These are phyloP conservation scores for Melanogrammus aeglefinus DNA, from an alignment of 2,797 vertebrate genomes.

Conservation along the genomic window DNA sequence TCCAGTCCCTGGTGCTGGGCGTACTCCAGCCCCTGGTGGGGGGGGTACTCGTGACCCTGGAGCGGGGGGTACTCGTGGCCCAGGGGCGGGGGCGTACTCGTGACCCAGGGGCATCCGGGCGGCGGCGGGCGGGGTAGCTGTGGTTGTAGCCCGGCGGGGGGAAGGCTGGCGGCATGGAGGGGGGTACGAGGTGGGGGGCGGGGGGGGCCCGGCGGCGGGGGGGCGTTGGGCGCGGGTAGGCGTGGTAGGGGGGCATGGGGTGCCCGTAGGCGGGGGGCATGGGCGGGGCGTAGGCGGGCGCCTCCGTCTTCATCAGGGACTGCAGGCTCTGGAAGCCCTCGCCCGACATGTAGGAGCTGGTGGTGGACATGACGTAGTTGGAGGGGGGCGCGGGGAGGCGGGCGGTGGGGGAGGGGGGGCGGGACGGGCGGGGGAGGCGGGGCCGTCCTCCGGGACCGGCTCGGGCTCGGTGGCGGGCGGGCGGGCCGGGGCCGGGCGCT, in stretches of 20 bases:
- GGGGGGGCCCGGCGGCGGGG: slow-evolving; percentile 82
- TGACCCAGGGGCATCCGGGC: background rate
- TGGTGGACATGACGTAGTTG: slow-evolving; percentile 92
- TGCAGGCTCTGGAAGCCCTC: slow-evolving; percentile 94
- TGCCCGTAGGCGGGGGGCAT: slow-evolving; percentile 85
- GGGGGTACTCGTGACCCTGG: background rate
- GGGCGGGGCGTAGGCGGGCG: slow-evolving; percentile 79
- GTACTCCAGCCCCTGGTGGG: too few species aligned
- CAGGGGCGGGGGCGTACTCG: background rate
- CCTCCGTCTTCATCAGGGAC: slow-evolving; percentile 97
- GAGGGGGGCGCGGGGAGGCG: slow-evolving; percentile 84
- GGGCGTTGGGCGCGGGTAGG: slow-evolving; percentile 79
- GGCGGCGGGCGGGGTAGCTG: slow-evolving; percentile 85
- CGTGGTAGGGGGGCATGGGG: slow-evolving; percentile 83
- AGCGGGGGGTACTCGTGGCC: too few species aligned
- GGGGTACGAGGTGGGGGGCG: slow-evolving; percentile 78
- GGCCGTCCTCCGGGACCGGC: slow-evolving; percentile 76
- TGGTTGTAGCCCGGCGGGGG: slow-evolving; percentile 90
- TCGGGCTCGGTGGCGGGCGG: slow-evolving; percentile 87
- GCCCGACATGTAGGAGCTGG: slow-evolving; percentile 95
- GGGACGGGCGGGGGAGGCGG: slow-evolving; percentile 81
- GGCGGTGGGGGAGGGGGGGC: slow-evolving; percentile 85
- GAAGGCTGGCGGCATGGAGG: slow-evolving; percentile 79
- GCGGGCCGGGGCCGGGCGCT: slow-evolving; percentile 72
- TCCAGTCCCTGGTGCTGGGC: too few species aligned